phyloP scores from a whole-genome alignment of 2,888 invertebrate species.

The Cheilosia vernalis region DNA sequence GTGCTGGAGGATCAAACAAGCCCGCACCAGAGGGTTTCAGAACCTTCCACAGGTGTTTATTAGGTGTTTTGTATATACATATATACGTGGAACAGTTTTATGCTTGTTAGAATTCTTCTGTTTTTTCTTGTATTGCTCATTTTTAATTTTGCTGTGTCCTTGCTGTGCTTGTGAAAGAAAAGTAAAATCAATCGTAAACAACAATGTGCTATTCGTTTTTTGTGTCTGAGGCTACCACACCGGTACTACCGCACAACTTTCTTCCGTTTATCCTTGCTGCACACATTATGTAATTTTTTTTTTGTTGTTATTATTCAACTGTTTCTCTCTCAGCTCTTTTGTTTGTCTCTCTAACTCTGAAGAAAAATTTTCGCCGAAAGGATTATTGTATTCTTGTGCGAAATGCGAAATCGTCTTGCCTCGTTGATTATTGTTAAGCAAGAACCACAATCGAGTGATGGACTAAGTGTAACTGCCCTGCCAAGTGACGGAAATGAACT shows the following conservation, averaged over 20 bases:
- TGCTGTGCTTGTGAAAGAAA: constrained; percentile 65
- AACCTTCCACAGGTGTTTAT: constrained; percentile 83
- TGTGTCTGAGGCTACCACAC: constrained; percentile 32
- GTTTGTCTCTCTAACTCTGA: background rate
- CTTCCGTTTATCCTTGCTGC: constrained; percentile 32
- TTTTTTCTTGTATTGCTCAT: constrained; percentile 1
- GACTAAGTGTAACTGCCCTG: constrained; percentile 59
- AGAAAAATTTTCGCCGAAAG: constrained; percentile 7
- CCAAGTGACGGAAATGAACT: constrained; percentile 57
- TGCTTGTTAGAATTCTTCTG: constrained; percentile 6
- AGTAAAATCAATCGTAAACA: background rate
- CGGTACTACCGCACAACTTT: constrained; percentile 28
- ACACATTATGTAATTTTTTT: constrained; percentile 52
- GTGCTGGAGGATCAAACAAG: constrained; percentile 82
- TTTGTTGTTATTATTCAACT: constrained; percentile 1
- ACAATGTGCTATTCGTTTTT: constrained; percentile 49
- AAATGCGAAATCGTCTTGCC: constrained; percentile 83
- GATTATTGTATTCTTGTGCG: constrained; percentile 54
- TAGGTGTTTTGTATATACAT: constrained; percentile 71
- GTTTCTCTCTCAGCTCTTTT: background rate
- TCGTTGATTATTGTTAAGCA: constrained; percentile 83
- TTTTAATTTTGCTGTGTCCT: constrained; percentile 54
- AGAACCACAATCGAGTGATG: constrained; percentile 79
- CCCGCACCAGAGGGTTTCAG: constrained; percentile 79
- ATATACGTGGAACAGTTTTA: constrained; percentile 22